These are phyloP conservation scores for Aythya baeri DNA, from an alignment of 2,113 vertebrate genomes.

Conservation along the genomic window DNA sequence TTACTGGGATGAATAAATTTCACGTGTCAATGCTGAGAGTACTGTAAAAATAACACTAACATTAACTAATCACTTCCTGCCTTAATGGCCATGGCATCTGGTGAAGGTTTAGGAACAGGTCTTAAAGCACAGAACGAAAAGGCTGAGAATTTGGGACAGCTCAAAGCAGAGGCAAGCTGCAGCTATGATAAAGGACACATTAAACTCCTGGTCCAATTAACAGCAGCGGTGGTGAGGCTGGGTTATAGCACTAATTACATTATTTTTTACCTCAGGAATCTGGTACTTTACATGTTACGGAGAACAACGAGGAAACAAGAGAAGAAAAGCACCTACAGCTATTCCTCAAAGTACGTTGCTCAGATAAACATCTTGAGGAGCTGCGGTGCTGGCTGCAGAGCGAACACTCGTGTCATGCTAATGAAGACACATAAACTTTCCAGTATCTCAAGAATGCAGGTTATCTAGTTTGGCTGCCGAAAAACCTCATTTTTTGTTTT, in stretches of 20 bases:
- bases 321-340: neutral
- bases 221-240: neutral
- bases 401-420: neutral
- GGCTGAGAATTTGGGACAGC: neutral
- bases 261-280: neutral
- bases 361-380: neutral
- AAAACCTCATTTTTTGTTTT: neutral
- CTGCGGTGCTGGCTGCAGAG: neutral
- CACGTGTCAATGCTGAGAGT: neutral
- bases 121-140: accelerated
- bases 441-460: neutral
- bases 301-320: neutral
- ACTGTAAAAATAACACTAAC: neutral
- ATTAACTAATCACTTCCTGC: neutral
- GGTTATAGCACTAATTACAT: neutral
- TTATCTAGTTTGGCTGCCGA: neutral
- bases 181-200: accelerated
- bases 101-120: neutral
- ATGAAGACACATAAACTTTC: neutral
- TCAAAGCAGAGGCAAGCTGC: accelerated
- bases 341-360: neutral
- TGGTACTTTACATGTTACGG: neutral
- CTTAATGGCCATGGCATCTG: neutral
- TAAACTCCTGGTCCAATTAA: neutral
- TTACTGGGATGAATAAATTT: neutral